Percentiles rank a stretch among this genome's conserved stretches.
These are phyloP conservation scores for Craniophora ligustri DNA, from an alignment of 2,888 invertebrate species.

Conservation along the genomic window DNA sequence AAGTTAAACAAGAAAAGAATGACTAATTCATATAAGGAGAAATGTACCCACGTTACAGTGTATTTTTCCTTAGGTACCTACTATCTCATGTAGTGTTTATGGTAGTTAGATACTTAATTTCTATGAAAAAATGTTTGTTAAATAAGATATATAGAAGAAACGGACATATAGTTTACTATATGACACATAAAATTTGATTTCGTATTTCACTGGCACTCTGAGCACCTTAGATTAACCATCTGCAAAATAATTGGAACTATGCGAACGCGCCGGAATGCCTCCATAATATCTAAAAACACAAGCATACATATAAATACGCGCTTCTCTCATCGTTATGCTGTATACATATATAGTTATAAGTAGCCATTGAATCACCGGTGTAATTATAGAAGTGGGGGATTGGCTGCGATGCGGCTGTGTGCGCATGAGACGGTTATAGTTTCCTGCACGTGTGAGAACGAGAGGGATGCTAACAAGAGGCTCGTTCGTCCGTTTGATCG, in stretches of 20 bases:
- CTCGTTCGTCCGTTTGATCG: slow-evolving; percentile 88
- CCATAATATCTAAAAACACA: slow-evolving; percentile 80
- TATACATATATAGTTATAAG: slow-evolving; percentile 85
- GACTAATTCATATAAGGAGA: too few species aligned
- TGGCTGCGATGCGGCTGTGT: slow-evolving; percentile 85
- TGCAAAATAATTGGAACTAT: slow-evolving; percentile 75
- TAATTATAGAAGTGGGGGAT: slow-evolving; percentile 89
- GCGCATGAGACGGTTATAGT: slow-evolving; percentile 71
- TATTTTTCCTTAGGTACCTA: too few species aligned
- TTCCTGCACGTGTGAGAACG: slow-evolving; percentile 66
- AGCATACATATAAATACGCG: slow-evolving; percentile 81
- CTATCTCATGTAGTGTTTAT: too few species aligned
- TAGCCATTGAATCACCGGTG: slow-evolving; percentile 89
- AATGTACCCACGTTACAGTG: too few species aligned
- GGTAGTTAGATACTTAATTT: too few species aligned
- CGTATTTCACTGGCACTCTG: slow-evolving; percentile 35
- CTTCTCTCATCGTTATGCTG: slow-evolving; percentile 84
- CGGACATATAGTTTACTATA: too few species aligned
- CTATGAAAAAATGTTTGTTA: too few species aligned
- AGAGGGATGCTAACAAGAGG: slow-evolving; percentile 86
- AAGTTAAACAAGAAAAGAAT: too few species aligned
- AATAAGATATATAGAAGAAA: too few species aligned
- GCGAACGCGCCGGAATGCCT: slow-evolving; percentile 71
- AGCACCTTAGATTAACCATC: slow-evolving; percentile 57
- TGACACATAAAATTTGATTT: slow-evolving; percentile 7